These are phyloP conservation scores for Holacanthella duospinosa DNA, from an alignment of 2,888 invertebrate species.

Conservation along the genomic window DNA sequence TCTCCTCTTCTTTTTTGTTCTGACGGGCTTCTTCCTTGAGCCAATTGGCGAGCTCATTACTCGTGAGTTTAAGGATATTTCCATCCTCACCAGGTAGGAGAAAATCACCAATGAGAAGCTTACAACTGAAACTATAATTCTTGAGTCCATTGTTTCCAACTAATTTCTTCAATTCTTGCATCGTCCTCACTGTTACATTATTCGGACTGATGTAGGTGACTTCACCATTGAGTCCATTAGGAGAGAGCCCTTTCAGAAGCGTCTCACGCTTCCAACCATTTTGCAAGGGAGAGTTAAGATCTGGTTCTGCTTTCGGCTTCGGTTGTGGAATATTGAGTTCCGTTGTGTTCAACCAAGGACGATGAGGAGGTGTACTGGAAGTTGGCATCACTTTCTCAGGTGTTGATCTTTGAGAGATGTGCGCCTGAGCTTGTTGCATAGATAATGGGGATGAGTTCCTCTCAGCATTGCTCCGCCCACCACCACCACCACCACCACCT, in stretches of 20 bases:
- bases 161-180: conserved; percentile 58
- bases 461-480: neutral
- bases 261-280: conserved; percentile 90
- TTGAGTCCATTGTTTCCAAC: conserved; percentile 59
- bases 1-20: conserved; percentile 17
- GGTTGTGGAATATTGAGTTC: conserved; percentile 15
- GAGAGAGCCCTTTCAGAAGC: conserved; percentile 72
- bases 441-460: neutral
- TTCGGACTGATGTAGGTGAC: conserved; percentile 71
- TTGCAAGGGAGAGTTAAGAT: conserved; percentile 55
- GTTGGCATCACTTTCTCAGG: conserved; percentile 5
- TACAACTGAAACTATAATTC: conserved; percentile 85
- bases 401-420: neutral
- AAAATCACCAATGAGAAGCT: conserved; percentile 81
- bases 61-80: conserved; percentile 21
- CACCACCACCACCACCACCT: neutral
- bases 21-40: conserved; percentile 22
- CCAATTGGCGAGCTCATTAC: conserved; percentile 23
- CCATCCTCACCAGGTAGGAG: conserved; percentile 52
- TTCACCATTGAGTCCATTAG: conserved; percentile 82
- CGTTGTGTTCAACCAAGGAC: conserved; percentile 25
- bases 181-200: conserved; percentile 53
- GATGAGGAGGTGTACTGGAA: conserved; percentile 19
- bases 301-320: conserved; percentile 34
- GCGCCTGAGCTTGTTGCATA: neutral